phyloP scores from a whole-genome alignment of 2,113 vertebrate genomes.

The Nycticryphes semicollaris region DNA sequence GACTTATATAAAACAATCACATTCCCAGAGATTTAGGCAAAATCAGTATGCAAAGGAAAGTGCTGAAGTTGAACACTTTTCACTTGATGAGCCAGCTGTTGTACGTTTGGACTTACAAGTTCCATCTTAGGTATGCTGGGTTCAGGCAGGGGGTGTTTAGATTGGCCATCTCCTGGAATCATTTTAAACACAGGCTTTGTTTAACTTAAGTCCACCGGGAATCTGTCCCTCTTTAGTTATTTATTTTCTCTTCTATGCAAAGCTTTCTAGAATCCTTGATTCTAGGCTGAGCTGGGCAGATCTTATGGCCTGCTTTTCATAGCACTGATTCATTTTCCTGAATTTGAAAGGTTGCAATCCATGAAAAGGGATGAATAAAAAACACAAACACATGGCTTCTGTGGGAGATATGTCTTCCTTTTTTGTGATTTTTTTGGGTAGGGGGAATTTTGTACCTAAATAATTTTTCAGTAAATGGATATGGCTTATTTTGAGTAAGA shows the following conservation, averaged over 20 bases:
- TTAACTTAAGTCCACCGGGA: not conserved
- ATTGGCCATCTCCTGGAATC: not conserved
- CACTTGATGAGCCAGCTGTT: not conserved
- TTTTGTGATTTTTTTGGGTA: not conserved
- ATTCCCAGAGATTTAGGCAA: not conserved
- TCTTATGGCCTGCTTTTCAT: not conserved
- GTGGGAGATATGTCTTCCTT: not conserved
- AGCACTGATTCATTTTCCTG: not conserved
- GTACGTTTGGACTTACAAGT: not conserved
- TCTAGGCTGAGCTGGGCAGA: not conserved
- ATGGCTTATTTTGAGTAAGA: not conserved
- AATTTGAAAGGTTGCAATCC: not conserved
- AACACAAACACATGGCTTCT: not conserved
- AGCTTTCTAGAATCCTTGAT: not conserved
- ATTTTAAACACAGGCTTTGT: not conserved
- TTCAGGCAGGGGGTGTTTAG: constrained; percentile 11
- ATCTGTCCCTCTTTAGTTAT: not conserved
- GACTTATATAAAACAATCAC: not conserved
- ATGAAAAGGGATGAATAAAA: not conserved
- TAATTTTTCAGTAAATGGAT: not conserved
- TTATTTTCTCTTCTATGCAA: not conserved
- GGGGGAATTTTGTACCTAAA: not conserved
- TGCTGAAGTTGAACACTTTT: not conserved
- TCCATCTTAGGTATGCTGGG: not conserved
- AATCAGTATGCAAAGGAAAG: not conserved